Evolutionary conservation across 2,888 invertebrate species (phyloP), one percentile per base, ranked within the genome.

Genomic region (Thalpophila matura): DNA sequence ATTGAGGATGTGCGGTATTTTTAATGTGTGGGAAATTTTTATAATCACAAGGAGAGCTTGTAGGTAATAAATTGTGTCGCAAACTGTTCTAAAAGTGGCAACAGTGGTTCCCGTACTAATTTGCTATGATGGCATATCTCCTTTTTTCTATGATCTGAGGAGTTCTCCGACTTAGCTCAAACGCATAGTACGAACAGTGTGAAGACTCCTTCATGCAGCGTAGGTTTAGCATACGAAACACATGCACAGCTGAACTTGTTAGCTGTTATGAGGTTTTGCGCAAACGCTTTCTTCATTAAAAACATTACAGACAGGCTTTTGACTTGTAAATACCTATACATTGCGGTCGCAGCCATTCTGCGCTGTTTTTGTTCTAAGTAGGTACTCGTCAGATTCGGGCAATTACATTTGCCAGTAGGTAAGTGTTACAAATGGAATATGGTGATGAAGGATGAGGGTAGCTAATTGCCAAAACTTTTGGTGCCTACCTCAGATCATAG

Each of bases 251-350:
- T 81, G 78, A 80, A 81, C 80, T 77, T 78, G 77, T 79, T 74
- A 64, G 40, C 58, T 56, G 56, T 73, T 74, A 72, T 64, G 74
- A 54, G 35, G 20, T 35, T 43, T 76, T 81, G 55, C 70, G 70
- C 45, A 78, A 81, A 53, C 58, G 66, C 80, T 81, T 77, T 83
- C 84, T 76, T 83, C 73, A 75, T 76, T 77, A 69, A 71, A 64
- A 51, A 67, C 69, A 59, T 62, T 69, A 31, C 42, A 63, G 61
- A 60, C 66, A 64, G 51, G 57, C 76, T 73, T 61, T 72, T 72
- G 65, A 69, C 69, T 77, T 77, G 77, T 69, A 59, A 74, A 79
- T 75, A 64, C 59, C n/a, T n/a, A n/a, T n/a, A 58, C 46, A 62
- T 49, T 61, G 58, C 29, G 33, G 22, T 40, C 31, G 49, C 18